Evolutionary conservation across 2,113 vertebrate genomes (phyloP).

Genomic region (Platichthys stellatus): DNA sequence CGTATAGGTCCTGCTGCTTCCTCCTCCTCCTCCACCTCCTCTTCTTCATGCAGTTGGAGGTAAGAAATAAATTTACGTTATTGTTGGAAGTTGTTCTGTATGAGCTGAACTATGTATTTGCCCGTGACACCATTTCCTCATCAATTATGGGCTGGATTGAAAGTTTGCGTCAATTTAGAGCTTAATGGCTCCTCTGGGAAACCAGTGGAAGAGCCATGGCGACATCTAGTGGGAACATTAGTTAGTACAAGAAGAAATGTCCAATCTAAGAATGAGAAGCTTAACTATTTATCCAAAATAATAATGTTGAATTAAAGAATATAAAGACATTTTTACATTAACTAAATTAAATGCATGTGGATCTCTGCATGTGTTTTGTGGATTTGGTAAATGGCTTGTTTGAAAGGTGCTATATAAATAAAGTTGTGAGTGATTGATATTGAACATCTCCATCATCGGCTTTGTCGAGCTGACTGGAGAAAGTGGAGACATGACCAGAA

Average conservation of each 20-base stretch:
- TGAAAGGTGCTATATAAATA: neutral
- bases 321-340: neutral
- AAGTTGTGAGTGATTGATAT: conserved; percentile 78
- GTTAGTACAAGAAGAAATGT: neutral
- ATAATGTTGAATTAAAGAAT: no score
- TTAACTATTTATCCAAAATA: neutral
- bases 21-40: no score
- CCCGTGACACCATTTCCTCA: no score
- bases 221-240: conserved; percentile 34
- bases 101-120: no score
- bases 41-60: neutral
- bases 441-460: conserved; percentile 48
- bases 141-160: no score
- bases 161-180: no score
- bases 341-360: neutral
- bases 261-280: neutral
- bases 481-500: conserved; percentile 10
- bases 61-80: neutral
- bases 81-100: no score
- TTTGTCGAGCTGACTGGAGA: neutral
- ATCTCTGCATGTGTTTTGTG: no score
- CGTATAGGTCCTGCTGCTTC: no score
- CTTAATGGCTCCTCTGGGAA: neutral
- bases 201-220: neutral
- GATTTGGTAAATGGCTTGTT: no score